Evolutionary conservation across 2,888 invertebrate genomes (phyloP).

Genomic region (Pantelozetes paolii): DNA sequence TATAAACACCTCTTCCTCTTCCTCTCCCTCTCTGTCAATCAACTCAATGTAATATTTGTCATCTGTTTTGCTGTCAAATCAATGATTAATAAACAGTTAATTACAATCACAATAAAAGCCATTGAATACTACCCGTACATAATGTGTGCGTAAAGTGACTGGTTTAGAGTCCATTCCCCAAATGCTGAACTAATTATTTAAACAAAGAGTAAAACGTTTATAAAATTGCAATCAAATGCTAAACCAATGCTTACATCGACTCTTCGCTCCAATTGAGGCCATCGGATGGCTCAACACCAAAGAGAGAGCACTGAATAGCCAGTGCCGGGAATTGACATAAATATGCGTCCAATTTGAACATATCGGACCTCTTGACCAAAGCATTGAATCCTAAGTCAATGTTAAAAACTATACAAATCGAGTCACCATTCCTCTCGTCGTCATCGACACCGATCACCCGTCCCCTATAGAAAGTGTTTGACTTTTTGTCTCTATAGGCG

Average conservation of each 20-base stretch:
- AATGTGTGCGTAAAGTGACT: neutral
- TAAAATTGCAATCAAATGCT: too few species aligned
- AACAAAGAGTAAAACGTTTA: neutral
- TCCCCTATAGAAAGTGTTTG: too few species aligned
- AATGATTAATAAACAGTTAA: neutral
- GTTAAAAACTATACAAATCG: neutral
- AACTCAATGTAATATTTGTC: neutral
- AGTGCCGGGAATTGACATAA: slow-evolving; percentile 1
- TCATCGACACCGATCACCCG: neutral
- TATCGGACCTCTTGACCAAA: neutral
- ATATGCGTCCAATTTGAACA: slow-evolving; percentile 4
- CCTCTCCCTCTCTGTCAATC: neutral
- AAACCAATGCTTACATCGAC: neutral
- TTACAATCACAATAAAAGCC: neutral
- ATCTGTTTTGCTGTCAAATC: neutral
- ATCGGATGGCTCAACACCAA: neutral
- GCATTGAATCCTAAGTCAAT: neutral
- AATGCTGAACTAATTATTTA: neutral
- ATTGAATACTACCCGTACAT: neutral
- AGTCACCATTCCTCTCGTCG: neutral
- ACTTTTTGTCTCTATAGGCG: neutral
- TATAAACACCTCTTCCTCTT: neutral
- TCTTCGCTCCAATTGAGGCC: neutral
- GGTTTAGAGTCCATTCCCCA: neutral
- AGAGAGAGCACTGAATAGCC: slow-evolving; percentile 1